A percentile compares a stretch with the other conserved stretches of the same genome.
Evolutionary conservation across 2,113 vertebrate genomes (phyloP).

Genomic region (Hemiscyllium ocellatum): DNA sequence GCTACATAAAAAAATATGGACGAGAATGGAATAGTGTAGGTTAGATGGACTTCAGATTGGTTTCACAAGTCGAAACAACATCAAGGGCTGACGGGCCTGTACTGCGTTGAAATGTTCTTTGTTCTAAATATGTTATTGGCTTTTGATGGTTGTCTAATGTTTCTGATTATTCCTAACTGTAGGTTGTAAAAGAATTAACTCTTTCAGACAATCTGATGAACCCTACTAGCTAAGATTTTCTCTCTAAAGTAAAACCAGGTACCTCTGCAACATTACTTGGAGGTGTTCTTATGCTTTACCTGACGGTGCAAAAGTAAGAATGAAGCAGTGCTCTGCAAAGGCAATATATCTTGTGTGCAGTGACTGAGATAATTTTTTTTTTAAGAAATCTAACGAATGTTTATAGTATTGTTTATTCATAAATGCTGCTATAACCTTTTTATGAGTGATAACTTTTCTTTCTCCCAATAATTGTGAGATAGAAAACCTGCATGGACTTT

Average conservation of each 20-base stretch:
- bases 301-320: not conserved
- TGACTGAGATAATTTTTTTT: not conserved
- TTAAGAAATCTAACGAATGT: not conserved
- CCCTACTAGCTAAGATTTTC: not conserved
- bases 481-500: not conserved
- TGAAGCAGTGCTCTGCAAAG: not conserved
- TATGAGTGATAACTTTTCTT: not conserved
- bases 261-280: not conserved
- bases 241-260: not conserved
- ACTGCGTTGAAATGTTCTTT: too few relatives aligned
- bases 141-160: constrained; percentile 3
- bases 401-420: not conserved
- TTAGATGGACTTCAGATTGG: too few relatives aligned
- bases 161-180: not conserved
- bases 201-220: not conserved
- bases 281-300: not conserved
- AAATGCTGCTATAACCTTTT: not conserved
- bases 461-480: not conserved
- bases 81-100: too few relatives aligned
- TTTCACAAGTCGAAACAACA: too few relatives aligned
- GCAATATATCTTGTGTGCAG: not conserved
- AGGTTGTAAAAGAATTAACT: not conserved
- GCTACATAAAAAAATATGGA: too few relatives aligned
- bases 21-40: too few relatives aligned
- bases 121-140: too few relatives aligned